Conservation (phyloP, 2,797 vertebrate species). For the Phoeniculus purpureus region DNA sequence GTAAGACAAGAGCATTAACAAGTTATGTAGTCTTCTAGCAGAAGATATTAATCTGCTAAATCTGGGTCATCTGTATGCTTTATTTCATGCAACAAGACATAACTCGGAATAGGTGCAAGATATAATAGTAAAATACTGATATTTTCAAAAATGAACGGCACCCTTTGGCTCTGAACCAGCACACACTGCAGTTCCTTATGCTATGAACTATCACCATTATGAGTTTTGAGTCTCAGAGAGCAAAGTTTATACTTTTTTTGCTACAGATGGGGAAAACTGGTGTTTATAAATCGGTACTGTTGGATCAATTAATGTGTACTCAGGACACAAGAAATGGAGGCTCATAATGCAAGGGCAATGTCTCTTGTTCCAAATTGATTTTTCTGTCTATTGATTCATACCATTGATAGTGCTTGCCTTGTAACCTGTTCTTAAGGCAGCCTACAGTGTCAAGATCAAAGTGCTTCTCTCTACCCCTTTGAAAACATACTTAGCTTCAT, state of each 20-base stretch:
- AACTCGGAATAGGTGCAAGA: background rate
- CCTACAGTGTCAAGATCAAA: background rate
- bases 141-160: background rate
- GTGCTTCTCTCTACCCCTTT: background rate
- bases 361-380: background rate
- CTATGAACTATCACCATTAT: background rate
- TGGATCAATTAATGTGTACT: background rate
- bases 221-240: background rate
- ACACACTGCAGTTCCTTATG: background rate
- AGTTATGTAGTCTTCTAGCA: background rate
- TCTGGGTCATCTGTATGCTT: background rate
- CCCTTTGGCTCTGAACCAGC: background rate
- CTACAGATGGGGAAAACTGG: background rate
- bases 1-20: background rate
- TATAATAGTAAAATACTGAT: background rate
- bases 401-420: constrained; percentile 7
- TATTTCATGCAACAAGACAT: background rate
- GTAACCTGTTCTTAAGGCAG: constrained; percentile 22
- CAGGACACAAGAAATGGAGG: background rate
- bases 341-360: constrained; percentile 1
- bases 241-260: background rate
- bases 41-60: background rate
- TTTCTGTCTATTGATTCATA: constrained; percentile 40
- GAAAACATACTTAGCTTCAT: background rate
- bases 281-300: background rate